A percentile compares a stretch with the other conserved stretches of the same genome.
Evolutionary conservation across 2,113 vertebrate species (phyloP).

Genomic region (Bubalus kerabau): DNA sequence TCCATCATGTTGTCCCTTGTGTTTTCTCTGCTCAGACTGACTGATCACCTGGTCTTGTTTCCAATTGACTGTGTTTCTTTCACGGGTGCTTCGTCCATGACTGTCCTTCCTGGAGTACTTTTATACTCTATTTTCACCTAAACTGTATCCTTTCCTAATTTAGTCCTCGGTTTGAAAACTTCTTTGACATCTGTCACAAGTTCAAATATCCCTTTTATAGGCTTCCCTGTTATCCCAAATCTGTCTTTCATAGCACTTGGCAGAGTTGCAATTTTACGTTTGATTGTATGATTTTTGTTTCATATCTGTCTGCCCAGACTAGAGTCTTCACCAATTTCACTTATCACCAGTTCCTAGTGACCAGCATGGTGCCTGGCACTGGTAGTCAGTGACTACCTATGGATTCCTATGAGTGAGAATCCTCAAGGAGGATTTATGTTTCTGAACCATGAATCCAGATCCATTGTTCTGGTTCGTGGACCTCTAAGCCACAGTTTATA

Average conservation of each 20-base stretch:
- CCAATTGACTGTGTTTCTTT: neutral
- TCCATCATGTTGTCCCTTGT: neutral
- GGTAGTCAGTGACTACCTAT: neutral
- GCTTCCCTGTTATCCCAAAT: neutral
- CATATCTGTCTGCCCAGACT: neutral
- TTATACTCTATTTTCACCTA: neutral
- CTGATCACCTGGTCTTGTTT: neutral
- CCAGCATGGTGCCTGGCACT: neutral
- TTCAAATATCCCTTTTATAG: neutral
- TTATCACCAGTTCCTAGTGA: neutral
- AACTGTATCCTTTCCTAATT: neutral
- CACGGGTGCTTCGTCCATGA: neutral
- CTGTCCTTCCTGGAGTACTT: neutral
- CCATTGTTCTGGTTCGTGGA: neutral
- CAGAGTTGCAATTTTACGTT: neutral
- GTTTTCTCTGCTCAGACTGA: neutral
- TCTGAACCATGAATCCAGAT: neutral
- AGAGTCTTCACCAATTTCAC: neutral
- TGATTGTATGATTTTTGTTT: neutral
- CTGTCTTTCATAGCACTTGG: neutral
- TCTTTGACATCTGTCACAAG: neutral
- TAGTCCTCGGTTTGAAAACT: neutral
- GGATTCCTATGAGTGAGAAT: neutral
- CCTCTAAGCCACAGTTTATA: neutral
- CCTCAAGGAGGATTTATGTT: neutral